Percentiles rank a stretch among this genome's conserved stretches.
Conservation (phyloP, 2,797 vertebrate species). For the Sebastes nivosus region DNA sequence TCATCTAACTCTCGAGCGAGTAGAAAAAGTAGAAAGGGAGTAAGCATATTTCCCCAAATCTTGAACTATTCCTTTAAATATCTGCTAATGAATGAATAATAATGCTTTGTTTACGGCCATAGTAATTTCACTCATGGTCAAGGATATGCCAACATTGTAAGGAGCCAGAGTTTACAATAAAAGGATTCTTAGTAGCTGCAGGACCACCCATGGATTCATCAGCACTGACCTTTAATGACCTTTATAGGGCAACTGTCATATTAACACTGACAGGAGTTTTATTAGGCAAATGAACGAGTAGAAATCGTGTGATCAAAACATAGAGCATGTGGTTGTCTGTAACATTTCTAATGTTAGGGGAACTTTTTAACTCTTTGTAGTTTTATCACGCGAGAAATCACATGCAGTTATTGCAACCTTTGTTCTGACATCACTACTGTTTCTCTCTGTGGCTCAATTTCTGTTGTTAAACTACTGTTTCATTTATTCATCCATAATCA, state of each 20-base stretch:
- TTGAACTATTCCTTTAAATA: not conserved
- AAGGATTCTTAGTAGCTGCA: not conserved
- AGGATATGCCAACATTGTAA: not conserved
- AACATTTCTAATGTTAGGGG: slow-evolving; percentile 3
- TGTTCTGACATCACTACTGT: not conserved
- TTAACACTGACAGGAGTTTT: slow-evolving; percentile 38
- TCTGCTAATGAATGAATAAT: not conserved
- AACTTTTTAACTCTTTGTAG: not conserved
- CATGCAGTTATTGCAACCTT: not conserved
- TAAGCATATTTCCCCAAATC: too few species aligned
- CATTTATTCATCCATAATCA: not conserved
- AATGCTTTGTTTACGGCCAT: not conserved
- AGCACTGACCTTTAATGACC: slow-evolving; percentile 15
- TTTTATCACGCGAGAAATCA: slow-evolving; percentile 26
- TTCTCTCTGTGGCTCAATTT: not conserved
- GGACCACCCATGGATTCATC: slow-evolving; percentile 64
- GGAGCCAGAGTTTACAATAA: not conserved
- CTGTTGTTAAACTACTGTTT: not conserved
- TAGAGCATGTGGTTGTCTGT: slow-evolving; percentile 4
- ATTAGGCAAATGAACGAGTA: slow-evolving; percentile 23
- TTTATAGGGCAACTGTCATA: slow-evolving; percentile 57
- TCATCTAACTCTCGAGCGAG: too few species aligned
- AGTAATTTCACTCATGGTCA: not conserved
- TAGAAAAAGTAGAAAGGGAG: too few species aligned
- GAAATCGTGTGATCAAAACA: slow-evolving; percentile 25